Percentiles rank a stretch among this genome's conserved stretches.
These are phyloP conservation scores for Eulithis prunata DNA, from an alignment of 2,888 invertebrate species.

Conservation along the genomic window DNA sequence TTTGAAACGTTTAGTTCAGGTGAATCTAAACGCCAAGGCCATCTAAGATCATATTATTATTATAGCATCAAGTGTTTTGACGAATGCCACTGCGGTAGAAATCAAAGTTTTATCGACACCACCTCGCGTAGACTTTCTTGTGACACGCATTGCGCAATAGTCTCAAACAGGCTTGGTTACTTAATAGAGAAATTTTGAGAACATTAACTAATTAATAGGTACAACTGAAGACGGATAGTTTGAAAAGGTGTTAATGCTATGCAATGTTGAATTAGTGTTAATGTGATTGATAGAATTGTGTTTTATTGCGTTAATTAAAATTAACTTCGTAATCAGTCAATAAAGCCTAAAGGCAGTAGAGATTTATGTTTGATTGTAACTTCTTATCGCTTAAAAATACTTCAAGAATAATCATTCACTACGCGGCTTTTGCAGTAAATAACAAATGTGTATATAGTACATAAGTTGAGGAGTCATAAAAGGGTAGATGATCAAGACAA, in stretches of 20 bases:
- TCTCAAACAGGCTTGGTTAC: conserved; percentile 34
- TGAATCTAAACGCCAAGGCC: no score
- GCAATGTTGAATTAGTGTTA: conserved; percentile 16
- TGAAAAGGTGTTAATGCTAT: conserved; percentile 21
- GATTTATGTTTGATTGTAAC: no score
- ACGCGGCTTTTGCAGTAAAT: no score
- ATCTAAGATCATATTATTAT: no score
- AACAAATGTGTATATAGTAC: no score
- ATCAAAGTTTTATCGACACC: conserved; percentile 5
- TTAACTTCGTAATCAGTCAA: not conserved
- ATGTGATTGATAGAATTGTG: conserved; percentile 12
- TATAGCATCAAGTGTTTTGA: not conserved
- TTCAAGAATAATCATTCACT: no score
- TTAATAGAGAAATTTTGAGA: conserved; percentile 40
- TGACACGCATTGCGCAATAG: conserved; percentile 30
- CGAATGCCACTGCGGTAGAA: not conserved
- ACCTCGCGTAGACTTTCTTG: conserved; percentile 17
- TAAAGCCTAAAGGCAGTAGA: no score
- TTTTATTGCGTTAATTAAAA: conserved; percentile 16
- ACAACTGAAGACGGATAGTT: conserved; percentile 12
- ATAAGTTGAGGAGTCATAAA: no score
- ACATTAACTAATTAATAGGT: conserved; percentile 33
- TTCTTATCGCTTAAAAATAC: no score
- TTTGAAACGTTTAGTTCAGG: no score
- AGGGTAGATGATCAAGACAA: no score